Base-by-base conservation (phyloP, 2,888 invertebrate species). In the Polylopha cassiicola region DNA sequence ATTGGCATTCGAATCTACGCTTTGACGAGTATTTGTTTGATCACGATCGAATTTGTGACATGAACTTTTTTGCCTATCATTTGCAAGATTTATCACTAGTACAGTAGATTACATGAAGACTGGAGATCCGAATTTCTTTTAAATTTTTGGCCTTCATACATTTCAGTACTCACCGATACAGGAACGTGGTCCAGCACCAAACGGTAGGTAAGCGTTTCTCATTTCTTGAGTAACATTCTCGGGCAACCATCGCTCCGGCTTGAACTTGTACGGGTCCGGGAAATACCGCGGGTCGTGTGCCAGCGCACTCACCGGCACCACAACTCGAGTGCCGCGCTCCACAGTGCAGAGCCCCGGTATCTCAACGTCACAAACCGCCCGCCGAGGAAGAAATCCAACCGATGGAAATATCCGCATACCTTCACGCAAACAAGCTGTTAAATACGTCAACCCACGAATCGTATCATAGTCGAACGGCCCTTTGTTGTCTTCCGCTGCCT, bases 361-460 rank as follows among this genome's bases (percentile, higher is more conserved):
- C 0, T 63, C 67, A 34, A 72, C 73, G 3, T 58, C 44, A 2
- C 56, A 54, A 2, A 59, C 61, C 27, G 65, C 62, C 21, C 50
- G 50, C 9, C 77, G 51, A 3, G 65, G 38, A 15, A 77, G 43
- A 43, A 61, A 68, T 0, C 76, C 77, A 0, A 75, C 53, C 0
- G 77, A 71, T 0, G 77, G 75, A 22, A 76, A 74, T 53, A 71
- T 62, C 8, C 72, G 49, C 58, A 75, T 61, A 11, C 63, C 66
- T 36, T 78, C 78, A 29, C 55, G 67, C 36, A 73, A 68, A 0
- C 59, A 46, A 53, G 67, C 67, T 27, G 68, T 66, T 16, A 73
- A 39, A 39, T 69, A 70, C 0, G 53, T 61, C 72, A 74, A 70
- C 37, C 73, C 67, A 10, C 56, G 60, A 26, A 74, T 30, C 1